These are phyloP conservation scores for Orgyia antiqua DNA, from an alignment of 2,888 invertebrate species.

Conservation along the genomic window DNA sequence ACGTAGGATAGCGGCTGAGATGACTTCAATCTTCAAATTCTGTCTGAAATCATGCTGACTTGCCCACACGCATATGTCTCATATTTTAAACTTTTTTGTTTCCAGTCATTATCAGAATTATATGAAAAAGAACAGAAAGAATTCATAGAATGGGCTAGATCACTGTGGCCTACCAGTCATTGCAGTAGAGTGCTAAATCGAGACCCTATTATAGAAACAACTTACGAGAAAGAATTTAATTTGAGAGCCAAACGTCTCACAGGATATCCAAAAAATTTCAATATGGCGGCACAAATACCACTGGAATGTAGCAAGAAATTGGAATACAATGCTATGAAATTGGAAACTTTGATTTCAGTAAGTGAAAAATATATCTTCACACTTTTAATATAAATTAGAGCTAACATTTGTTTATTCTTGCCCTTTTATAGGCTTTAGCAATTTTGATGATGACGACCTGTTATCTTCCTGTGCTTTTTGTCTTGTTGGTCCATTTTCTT, in stretches of 20 bases:
- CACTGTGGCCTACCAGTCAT: conserved; percentile 43
- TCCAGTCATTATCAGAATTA: conserved; percentile 41
- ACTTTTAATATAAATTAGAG: too few relatives aligned
- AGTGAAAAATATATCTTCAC: too few relatives aligned
- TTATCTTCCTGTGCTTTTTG: too few relatives aligned
- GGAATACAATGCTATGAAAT: conserved; percentile 30
- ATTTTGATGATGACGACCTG: too few relatives aligned
- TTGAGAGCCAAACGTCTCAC: conserved; percentile 34
- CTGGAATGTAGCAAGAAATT: conserved; percentile 24
- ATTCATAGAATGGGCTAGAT: conserved; percentile 55
- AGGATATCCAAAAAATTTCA: conserved; percentile 41
- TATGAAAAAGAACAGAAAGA: conserved; percentile 57
- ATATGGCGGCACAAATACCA: conserved; percentile 54
- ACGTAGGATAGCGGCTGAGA: too few relatives aligned
- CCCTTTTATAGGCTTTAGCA: too few relatives aligned
- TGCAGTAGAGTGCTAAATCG: conserved; percentile 52
- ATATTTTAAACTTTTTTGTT: too few relatives aligned
- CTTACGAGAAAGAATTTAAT: conserved; percentile 55
- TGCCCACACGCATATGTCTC: too few relatives aligned
- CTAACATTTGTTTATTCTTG: too few relatives aligned
- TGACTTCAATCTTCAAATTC: too few relatives aligned
- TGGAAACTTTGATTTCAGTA: conserved; percentile 46
- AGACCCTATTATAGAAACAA: conserved; percentile 43
- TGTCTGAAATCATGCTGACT: too few relatives aligned
- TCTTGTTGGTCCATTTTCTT: too few relatives aligned